Base-by-base conservation (phyloP, 2,797 vertebrate genomes). In the Carapus acus region DNA sequence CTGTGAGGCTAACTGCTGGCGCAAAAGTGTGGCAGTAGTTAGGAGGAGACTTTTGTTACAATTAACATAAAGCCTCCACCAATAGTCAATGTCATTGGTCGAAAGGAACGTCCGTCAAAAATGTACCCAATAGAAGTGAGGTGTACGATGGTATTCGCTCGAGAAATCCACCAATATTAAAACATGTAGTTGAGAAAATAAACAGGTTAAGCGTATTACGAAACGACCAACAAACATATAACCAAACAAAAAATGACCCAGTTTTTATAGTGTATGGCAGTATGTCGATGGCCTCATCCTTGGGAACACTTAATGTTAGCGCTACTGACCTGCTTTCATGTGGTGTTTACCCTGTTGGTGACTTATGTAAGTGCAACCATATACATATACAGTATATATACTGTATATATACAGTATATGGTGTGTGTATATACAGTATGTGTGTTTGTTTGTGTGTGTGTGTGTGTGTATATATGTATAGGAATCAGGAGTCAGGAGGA, bases 1-100 rank as follows among this genome's bases (percentile, higher is more conserved):
- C 19, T 36, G 43, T 68, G 4, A 46, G 40, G 64, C 69, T 66
- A 58, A 63, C 51, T 43, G 49, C 46, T 69, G 58, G 49, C 55
- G 71, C 60, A 48, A 58, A 23, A 31, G 27, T 41, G 52, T 46
- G 69, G 43, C 42, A 55, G 69, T 63, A 56, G 59, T 57, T 60
- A 75, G 62, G 61, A 72, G 48, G 63, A 68, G 81, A 86, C 81
- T 76, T 78, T 65, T 9, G 70, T 64, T 17, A 15, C 18, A 22
- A 80, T 87, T 82, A 83, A 69, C 82, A 83, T 85, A 67, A 20
- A 46, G 49, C 19, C 16, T 27, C 49, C 23, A 60, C 58, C 71
- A 54, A 39, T 77, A 59, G 62, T 65, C 37, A 37, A 43, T 51
- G 1, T 71, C 61, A 87, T 88, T 88, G 85, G 87, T 36, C 19